These are phyloP conservation scores for Episyrphus balteatus DNA, from an alignment of 1,140 invertebrate species.

Conservation along the genomic window DNA sequence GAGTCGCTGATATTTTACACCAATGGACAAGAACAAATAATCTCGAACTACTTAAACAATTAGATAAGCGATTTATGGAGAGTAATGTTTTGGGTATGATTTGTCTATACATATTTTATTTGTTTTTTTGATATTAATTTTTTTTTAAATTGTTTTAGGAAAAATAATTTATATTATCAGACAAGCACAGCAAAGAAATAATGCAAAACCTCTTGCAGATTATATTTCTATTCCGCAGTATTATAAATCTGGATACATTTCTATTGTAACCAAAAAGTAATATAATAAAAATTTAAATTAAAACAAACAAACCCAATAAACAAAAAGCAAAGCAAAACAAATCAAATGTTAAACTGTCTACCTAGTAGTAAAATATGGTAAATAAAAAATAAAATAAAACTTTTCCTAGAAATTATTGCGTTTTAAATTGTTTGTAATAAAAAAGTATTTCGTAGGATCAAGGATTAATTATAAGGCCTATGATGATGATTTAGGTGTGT, in stretches of 20 bases:
- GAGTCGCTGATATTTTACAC: conserved; percentile 20
- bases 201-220: conserved; percentile 19
- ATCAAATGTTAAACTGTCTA: too few relatives aligned
- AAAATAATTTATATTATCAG: conserved; percentile 30
- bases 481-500: too few relatives aligned
- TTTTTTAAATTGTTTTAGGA: conserved; percentile 10
- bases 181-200: conserved; percentile 17
- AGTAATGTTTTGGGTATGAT: conserved; percentile 25
- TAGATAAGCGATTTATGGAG: conserved; percentile 25
- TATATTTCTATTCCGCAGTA: conserved; percentile 32
- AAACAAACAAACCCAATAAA: too few relatives aligned
- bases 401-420: too few relatives aligned
- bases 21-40: conserved; percentile 23
- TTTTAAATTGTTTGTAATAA: too few relatives aligned
- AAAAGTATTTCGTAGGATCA: too few relatives aligned
- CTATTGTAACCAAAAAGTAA: not conserved
- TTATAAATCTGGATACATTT: conserved; percentile 22
- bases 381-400: too few relatives aligned
- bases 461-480: too few relatives aligned
- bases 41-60: conserved; percentile 19
- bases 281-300: too few relatives aligned
- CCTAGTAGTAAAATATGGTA: too few relatives aligned
- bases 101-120: not conserved
- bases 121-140: not conserved
- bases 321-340: too few relatives aligned